Conservation (phyloP, 2,888 invertebrate species). For the Cheilosia soror region DNA sequence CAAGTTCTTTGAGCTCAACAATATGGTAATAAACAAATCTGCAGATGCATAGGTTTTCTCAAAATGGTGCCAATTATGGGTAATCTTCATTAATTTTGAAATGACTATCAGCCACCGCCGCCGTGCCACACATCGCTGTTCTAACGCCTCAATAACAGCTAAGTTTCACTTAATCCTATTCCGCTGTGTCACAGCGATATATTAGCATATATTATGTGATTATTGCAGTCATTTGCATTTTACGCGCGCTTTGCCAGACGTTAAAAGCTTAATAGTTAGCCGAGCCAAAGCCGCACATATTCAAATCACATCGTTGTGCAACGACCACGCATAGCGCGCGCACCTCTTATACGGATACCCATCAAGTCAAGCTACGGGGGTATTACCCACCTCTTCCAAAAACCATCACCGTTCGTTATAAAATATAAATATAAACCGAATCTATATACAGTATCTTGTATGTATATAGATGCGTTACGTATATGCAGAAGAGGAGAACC, state of each 20-base stretch:
- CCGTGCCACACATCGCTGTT: neutral
- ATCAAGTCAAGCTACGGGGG: neutral
- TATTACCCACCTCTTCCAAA: slow-evolving; percentile 30
- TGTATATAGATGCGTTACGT: slow-evolving; percentile 19
- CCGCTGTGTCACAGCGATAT: slow-evolving; percentile 32
- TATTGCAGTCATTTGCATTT: slow-evolving; percentile 55
- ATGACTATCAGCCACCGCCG: neutral
- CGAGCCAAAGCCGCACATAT: slow-evolving; percentile 17
- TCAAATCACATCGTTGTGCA: slow-evolving; percentile 36
- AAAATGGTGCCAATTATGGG: slow-evolving; percentile 19
- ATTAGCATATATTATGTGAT: slow-evolving; percentile 57
- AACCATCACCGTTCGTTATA: slow-evolving; percentile 19
- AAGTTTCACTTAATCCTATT: slow-evolving; percentile 59
- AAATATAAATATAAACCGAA: slow-evolving; percentile 17
- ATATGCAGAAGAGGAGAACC: slow-evolving; percentile 32
- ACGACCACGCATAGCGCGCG: slow-evolving; percentile 46
- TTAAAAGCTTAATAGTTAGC: slow-evolving; percentile 27
- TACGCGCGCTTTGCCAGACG: slow-evolving; percentile 21
- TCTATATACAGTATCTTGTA: neutral
- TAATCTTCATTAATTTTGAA: slow-evolving; percentile 14
- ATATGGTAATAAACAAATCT: neutral
- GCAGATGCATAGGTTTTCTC: neutral
- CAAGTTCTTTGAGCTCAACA: no score
- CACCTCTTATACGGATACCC: slow-evolving; percentile 3
- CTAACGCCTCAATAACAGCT: slow-evolving; percentile 46